phyloP scores from a whole-genome alignment of 1,140 invertebrate species.

The Lasioglossum baleicum region DNA sequence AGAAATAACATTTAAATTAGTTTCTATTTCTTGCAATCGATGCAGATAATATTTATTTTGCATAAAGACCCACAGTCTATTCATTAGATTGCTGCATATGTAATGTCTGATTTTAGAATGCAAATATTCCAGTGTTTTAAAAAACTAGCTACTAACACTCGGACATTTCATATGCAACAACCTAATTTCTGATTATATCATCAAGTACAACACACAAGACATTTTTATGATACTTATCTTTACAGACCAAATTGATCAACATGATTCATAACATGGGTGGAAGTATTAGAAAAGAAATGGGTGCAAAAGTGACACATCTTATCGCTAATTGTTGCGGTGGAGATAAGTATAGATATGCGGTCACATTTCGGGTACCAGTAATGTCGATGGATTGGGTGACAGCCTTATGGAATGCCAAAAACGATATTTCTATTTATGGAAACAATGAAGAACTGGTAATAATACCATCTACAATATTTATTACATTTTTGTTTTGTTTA shows the following conservation, averaged over 20 bases:
- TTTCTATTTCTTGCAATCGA: too few relatives aligned
- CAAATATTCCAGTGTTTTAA: too few relatives aligned
- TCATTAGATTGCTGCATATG: too few relatives aligned
- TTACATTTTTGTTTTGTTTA: neutral
- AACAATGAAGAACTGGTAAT: conserved; percentile 83
- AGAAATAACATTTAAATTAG: too few relatives aligned
- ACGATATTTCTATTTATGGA: conserved; percentile 85
- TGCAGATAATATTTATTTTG: too few relatives aligned
- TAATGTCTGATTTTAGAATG: too few relatives aligned
- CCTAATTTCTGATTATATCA: neutral
- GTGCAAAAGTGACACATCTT: conserved; percentile 93
- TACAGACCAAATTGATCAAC: conserved; percentile 89
- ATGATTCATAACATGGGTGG: conserved; percentile 97
- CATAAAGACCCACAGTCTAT: too few relatives aligned
- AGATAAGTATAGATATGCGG: conserved; percentile 92
- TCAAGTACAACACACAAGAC: neutral
- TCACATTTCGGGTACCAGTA: conserved; percentile 92
- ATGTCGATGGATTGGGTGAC: conserved; percentile 93
- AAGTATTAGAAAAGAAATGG: conserved; percentile 93
- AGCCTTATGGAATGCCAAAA: conserved; percentile 89
- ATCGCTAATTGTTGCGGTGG: conserved; percentile 92
- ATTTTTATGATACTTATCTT: conserved; percentile 57
- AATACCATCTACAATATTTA: neutral
- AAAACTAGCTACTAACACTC: too few relatives aligned
- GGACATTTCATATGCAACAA: too few relatives aligned